Percentiles rank a stretch among this genome's conserved stretches.
These are phyloP conservation scores for Castor canadensis DNA, from an alignment of 2,113 vertebrate species.

Conservation along the genomic window DNA sequence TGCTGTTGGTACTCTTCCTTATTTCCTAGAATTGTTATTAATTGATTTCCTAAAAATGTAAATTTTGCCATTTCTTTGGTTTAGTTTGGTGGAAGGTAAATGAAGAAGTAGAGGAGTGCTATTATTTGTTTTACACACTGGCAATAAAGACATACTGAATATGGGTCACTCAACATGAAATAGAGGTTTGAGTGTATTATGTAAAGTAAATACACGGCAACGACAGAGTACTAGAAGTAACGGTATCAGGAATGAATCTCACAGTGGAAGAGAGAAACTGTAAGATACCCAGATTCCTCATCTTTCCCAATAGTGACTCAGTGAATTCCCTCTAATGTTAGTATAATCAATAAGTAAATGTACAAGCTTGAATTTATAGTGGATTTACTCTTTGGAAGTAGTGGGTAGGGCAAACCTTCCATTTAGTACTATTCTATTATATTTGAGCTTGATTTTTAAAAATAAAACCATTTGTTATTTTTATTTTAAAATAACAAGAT, in stretches of 20 bases:
- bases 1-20: no score
- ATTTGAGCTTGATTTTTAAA: neutral
- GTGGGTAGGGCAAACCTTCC: neutral
- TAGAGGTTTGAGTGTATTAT: neutral
- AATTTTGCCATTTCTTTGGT: neutral
- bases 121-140: neutral
- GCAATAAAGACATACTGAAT: neutral
- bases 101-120: rapidly evolving
- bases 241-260: neutral
- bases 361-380: neutral
- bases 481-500: neutral
- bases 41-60: neutral
- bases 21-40: neutral
- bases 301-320: neutral
- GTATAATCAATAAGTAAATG: neutral
- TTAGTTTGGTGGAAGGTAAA: neutral
- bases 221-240: neutral
- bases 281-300: neutral
- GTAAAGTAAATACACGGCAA: neutral
- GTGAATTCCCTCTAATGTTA: neutral
- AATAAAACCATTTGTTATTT: neutral
- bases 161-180: neutral
- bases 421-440: neutral
- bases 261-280: neutral
- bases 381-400: neutral